Conservation (phyloP, 2,888 invertebrate species). For the Xestia rhomboidea region DNA sequence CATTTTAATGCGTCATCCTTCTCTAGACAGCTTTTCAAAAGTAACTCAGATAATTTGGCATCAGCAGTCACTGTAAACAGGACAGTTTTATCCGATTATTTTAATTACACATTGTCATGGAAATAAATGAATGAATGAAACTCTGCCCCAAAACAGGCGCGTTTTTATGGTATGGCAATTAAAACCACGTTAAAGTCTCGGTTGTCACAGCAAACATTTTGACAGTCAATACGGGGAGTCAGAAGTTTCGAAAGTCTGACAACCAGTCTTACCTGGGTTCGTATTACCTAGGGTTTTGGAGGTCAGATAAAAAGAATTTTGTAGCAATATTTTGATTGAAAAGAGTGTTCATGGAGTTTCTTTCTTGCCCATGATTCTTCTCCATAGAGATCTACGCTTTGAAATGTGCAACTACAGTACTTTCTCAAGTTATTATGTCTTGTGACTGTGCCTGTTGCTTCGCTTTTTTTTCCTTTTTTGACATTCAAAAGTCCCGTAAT, state of each 20-base stretch:
- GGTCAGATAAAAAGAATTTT: not conserved
- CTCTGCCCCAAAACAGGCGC: not conserved
- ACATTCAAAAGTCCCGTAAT: no score
- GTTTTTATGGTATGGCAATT: not conserved
- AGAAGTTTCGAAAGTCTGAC: not conserved
- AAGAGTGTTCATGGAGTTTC: no score
- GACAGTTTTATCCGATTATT: not conserved
- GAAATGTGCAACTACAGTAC: no score
- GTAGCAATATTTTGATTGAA: no score
- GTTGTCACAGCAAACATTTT: not conserved
- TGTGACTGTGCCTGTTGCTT: no score
- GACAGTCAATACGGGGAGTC: not conserved
- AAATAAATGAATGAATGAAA: not conserved
- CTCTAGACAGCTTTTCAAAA: conserved; percentile 73
- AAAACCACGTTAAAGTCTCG: not conserved
- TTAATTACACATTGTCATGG: not conserved
- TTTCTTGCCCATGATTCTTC: no score
- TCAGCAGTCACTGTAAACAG: conserved; percentile 69
- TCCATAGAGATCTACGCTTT: no score
- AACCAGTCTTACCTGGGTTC: not conserved
- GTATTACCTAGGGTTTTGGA: not conserved
- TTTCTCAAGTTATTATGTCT: no score
- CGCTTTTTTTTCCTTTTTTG: no score
- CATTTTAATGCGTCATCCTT: conserved; percentile 71
- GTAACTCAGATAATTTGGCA: conserved; percentile 66